A percentile compares a stretch with the other conserved stretches of the same genome.
Conservation (phyloP, 2,113 vertebrate genomes). For the Pyxicephalus adspersus region DNA sequence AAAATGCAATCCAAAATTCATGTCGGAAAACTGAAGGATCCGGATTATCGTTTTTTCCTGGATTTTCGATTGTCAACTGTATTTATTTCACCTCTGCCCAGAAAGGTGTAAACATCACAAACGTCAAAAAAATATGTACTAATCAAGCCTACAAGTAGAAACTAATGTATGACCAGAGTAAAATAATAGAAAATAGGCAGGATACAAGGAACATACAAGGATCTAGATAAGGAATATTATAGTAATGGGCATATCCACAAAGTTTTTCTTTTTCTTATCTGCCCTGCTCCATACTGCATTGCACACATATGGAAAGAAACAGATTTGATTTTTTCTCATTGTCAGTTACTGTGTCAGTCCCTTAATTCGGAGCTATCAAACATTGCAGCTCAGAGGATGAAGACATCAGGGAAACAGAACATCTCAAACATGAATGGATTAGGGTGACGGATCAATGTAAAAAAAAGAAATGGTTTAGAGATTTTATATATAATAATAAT, state of each 20-base stretch:
- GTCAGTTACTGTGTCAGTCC: slow-evolving; percentile 27
- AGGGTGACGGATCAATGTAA: background rate
- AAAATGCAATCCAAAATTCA: too few relatives aligned
- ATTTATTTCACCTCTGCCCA: too few relatives aligned
- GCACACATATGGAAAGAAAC: background rate
- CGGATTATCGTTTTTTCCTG: too few relatives aligned
- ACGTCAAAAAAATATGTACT: too few relatives aligned
- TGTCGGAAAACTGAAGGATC: too few relatives aligned
- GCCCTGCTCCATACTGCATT: slow-evolving; percentile 21
- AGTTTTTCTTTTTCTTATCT: slow-evolving; percentile 39
- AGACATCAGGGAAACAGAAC: slow-evolving; percentile 15
- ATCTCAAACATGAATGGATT: background rate
- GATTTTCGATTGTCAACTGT: too few relatives aligned
- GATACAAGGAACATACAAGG: background rate
- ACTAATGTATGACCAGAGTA: background rate
- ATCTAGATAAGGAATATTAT: background rate
- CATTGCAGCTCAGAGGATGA: slow-evolving; percentile 7
- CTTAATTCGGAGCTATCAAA: slow-evolving; percentile 17
- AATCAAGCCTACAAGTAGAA: too few relatives aligned
- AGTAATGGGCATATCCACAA: slow-evolving; percentile 3
- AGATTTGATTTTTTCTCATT: slow-evolving; percentile 12
- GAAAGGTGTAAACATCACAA: too few relatives aligned
- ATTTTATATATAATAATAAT: too few relatives aligned
- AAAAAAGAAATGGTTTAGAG: background rate
- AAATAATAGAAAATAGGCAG: background rate